Base-by-base conservation (phyloP, 2,113 vertebrate genomes). In the Cebidichthys violaceus region DNA sequence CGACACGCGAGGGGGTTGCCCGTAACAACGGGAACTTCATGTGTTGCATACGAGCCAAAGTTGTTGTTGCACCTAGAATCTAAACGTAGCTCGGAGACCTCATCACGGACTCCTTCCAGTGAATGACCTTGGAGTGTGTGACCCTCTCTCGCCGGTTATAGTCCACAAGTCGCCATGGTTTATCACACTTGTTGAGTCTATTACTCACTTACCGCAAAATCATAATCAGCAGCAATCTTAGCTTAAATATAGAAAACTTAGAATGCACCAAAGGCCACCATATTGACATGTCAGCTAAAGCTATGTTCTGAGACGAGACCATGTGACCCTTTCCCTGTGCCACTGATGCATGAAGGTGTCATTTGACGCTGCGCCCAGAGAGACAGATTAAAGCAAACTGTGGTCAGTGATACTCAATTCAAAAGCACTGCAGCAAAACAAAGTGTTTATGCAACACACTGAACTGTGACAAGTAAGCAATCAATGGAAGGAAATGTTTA, bases 391-490 rank as follows among this genome's bases (percentile, higher is more conserved):
- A 33, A 65, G 6, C 31, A n/a, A 61, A 37, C 3, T 35, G 35
- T 33, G 10, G 13, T 62, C 35, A 74, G 9, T 47, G 35, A 74
- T 45, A 66, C 15, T 4, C 4, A 11, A 17, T 37, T 71, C n/a
- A 47, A n/a, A n/a, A n/a, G n/a, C 24, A 22, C n/a, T 47, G 59
- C 50, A 80, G n/a, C 47, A 66, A 71, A 77, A 71, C 29, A 70
- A 70, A 69, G 6, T 29, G 54, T 50, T 57, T 22, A 27, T 27
- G 0, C n/a, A 31, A 81, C 45, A 33, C 57, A 39, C 27, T 59
- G 7, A 47, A 39, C 37, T 43, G 57, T 82, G 59, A 64, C 13
- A 54, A 65, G 31, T 31, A 68, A 39, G 62, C 70, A 57, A 31
- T 61, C 17, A 31, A 4, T 27, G 52, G 55, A 39, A 4, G 4